Evolutionary conservation across 2,797 vertebrate genomes (phyloP).

Genomic region (Anolis apletophallus): DNA sequence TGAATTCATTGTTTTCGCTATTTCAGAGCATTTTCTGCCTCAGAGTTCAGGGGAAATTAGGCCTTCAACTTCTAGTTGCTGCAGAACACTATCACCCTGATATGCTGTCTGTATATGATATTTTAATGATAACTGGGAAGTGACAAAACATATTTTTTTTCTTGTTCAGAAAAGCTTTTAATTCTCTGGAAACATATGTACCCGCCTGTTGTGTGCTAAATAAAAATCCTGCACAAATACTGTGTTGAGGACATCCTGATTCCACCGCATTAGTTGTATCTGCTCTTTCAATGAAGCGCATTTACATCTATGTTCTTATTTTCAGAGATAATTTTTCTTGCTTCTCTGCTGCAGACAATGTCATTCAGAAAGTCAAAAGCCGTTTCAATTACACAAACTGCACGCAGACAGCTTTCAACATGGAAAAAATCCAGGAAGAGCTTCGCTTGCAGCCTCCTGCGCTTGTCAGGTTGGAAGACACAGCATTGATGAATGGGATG

Average conservation of each 20-base stretch:
- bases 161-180: too few species aligned
- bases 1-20: background rate
- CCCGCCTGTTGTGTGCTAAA: background rate
- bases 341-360: conserved; percentile 77
- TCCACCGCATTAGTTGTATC: too few species aligned
- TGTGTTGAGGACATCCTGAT: background rate
- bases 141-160: background rate
- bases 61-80: background rate
- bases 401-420: conserved; percentile 75
- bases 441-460: conserved; percentile 83
- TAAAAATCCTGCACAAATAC: background rate
- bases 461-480: conserved; percentile 84
- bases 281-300: background rate
- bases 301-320: background rate
- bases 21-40: background rate
- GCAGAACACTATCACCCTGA: too few species aligned
- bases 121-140: background rate
- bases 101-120: background rate
- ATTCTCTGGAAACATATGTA: background rate
- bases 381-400: conserved; percentile 84
- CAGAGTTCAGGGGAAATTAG: background rate
- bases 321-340: background rate
- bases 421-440: conserved; percentile 88
- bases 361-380: conserved; percentile 91
- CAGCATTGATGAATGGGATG: conserved; percentile 81